A percentile compares a stretch with the other conserved stretches of the same genome.
Conservation (phyloP, 2,797 vertebrate species). For the Scomberomorus guttatus region DNA sequence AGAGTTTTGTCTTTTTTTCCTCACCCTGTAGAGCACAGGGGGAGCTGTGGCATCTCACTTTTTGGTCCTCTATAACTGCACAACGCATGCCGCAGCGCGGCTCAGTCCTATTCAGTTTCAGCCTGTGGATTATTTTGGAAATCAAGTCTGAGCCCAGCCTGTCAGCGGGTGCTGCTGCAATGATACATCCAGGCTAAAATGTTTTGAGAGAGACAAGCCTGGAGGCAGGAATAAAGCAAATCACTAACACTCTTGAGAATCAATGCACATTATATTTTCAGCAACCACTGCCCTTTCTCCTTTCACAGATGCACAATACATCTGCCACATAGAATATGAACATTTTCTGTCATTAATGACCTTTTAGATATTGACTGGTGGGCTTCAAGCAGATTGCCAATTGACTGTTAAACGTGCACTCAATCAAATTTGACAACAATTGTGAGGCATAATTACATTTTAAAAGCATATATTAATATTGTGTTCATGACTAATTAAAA, state of each 20-base stretch:
- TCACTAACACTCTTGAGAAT: slow-evolving; percentile 63
- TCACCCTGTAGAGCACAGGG: slow-evolving; percentile 31
- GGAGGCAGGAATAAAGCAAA: slow-evolving; percentile 70
- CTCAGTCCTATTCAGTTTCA: slow-evolving; percentile 64
- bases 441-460: slow-evolving; percentile 13
- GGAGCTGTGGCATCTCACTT: slow-evolving; percentile 59
- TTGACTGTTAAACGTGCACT: slow-evolving; percentile 40
- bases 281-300: slow-evolving; percentile 29
- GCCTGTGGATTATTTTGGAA: slow-evolving; percentile 74
- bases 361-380: slow-evolving; percentile 57
- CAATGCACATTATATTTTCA: slow-evolving; percentile 67
- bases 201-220: slow-evolving; percentile 58
- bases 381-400: slow-evolving; percentile 35
- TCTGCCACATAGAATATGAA: slow-evolving; percentile 44
- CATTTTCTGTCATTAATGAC: slow-evolving; percentile 61
- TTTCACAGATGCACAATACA: slow-evolving; percentile 35
- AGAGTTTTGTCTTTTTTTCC: slow-evolving; percentile 15
- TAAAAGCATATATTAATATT: slow-evolving; percentile 7
- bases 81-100: slow-evolving; percentile 39
- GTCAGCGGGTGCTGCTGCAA: slow-evolving; percentile 56
- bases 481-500: neutral
- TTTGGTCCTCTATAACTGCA: slow-evolving; percentile 57
- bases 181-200: slow-evolving; percentile 68
- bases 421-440: slow-evolving; percentile 38
- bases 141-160: slow-evolving; percentile 59